A percentile compares a stretch with the other conserved stretches of the same genome.
phyloP scores from a whole-genome alignment of 2,113 vertebrate genomes.

The Rhegmatorhina hoffmannsi region DNA sequence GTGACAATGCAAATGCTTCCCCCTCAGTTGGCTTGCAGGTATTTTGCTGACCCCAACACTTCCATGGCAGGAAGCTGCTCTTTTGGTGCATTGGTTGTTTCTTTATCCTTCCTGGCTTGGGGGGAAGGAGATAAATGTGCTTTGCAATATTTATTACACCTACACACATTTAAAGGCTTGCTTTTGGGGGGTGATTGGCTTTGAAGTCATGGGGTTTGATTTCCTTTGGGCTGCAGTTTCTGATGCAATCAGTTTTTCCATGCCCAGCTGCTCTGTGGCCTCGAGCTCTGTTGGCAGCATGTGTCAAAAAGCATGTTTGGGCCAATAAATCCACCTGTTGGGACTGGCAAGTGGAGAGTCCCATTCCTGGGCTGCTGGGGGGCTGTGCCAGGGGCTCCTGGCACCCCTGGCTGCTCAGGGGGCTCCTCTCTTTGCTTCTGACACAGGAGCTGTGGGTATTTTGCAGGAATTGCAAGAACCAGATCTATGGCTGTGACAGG shows the following conservation, averaged over 20 bases:
- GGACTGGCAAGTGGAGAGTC: background rate
- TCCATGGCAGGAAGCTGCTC: constrained; percentile 68
- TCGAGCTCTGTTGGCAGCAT: constrained; percentile 17
- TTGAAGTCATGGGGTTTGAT: background rate
- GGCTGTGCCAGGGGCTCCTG: background rate
- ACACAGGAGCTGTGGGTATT: background rate
- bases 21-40: constrained; percentile 72
- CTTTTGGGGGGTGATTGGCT: constrained; percentile 46
- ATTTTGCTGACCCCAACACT: constrained; percentile 43
- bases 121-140: constrained; percentile 41
- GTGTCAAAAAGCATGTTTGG: background rate
- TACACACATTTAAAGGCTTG: background rate
- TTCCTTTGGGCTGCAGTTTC: constrained; percentile 57
- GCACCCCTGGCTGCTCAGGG: background rate
- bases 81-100: constrained; percentile 69
- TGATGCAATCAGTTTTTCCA: constrained; percentile 28
- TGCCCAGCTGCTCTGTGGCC: background rate
- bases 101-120: constrained; percentile 68
- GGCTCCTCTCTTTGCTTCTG: background rate
- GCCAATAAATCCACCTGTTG: background rate
- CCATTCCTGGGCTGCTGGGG: background rate
- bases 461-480: background rate
- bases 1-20: constrained; percentile 54
- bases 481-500: constrained; percentile 16
- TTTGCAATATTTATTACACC: constrained; percentile 81